phyloP scores from a whole-genome alignment of 2,888 invertebrate genomes.

The Glomeris marginata region DNA sequence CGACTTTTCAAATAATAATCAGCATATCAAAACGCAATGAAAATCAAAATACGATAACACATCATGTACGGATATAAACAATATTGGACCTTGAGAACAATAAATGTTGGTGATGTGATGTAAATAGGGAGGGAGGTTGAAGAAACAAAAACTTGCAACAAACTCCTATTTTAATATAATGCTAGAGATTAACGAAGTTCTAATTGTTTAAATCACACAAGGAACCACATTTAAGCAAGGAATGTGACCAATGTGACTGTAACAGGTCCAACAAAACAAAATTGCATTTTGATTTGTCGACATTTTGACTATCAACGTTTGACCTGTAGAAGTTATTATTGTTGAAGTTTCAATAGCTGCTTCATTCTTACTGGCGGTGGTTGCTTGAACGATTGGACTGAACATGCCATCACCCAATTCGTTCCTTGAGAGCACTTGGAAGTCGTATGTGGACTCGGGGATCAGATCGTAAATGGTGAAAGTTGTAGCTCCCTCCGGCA shows the following conservation, averaged over 20 bases:
- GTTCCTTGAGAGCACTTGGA: conserved; percentile 90
- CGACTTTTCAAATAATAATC: background rate
- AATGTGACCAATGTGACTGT: too few species aligned
- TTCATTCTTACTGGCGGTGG: conserved; percentile 60
- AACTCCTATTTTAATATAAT: too few species aligned
- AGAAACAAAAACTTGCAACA: too few species aligned
- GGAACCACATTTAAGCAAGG: too few species aligned
- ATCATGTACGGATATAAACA: background rate
- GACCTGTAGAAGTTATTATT: too few species aligned
- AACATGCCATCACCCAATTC: conserved; percentile 89
- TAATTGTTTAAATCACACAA: too few species aligned
- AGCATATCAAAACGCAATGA: background rate
- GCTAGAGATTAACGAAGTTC: too few species aligned
- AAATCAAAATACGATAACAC: background rate
- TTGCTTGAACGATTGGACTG: conserved; percentile 78
- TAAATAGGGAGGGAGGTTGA: too few species aligned
- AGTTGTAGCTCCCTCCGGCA: conserved; percentile 77
- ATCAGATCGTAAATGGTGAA: conserved; percentile 80
- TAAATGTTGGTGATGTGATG: too few species aligned
- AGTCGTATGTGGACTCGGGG: conserved; percentile 85
- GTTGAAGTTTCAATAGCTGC: background rate
- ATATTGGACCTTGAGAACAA: too few species aligned
- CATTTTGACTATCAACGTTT: background rate
- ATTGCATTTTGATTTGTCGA: background rate
- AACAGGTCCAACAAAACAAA: too few species aligned